These are phyloP conservation scores for Malurus elegans DNA, from an alignment of 2,113 vertebrate species.

Conservation along the genomic window DNA sequence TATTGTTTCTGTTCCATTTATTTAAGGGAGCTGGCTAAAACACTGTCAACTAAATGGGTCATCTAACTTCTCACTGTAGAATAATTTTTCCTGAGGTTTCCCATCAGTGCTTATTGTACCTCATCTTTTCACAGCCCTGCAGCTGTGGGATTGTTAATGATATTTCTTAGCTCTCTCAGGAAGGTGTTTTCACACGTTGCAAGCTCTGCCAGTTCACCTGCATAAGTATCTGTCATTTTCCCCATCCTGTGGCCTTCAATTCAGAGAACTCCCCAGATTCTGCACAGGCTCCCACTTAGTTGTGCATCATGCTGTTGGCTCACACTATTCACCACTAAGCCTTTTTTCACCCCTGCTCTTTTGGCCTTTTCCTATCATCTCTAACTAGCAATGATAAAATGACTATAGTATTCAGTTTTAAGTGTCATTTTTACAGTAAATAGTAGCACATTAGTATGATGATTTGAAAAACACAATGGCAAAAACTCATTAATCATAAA, in stretches of 20 bases:
- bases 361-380: background rate
- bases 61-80: background rate
- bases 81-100: background rate
- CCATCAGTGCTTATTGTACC: background rate
- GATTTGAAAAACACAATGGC: background rate
- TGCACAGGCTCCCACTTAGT: background rate
- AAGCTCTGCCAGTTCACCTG: conserved; percentile 1
- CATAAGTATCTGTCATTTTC: background rate
- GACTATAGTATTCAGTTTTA: background rate
- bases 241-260: background rate
- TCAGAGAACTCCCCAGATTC: background rate
- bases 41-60: background rate
- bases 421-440: background rate
- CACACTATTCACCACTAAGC: background rate
- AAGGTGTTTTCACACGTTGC: background rate
- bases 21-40: background rate
- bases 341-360: background rate
- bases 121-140: background rate
- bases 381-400: background rate
- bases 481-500: background rate
- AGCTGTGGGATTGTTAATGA: conserved; percentile 1
- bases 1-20: conserved; percentile 1
- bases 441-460: background rate
- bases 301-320: background rate
- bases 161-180: background rate